Percentiles rank a stretch among this genome's conserved stretches.
Conservation (phyloP, 1,140 invertebrate species). For the Cyrtorhinus lividipennis region DNA sequence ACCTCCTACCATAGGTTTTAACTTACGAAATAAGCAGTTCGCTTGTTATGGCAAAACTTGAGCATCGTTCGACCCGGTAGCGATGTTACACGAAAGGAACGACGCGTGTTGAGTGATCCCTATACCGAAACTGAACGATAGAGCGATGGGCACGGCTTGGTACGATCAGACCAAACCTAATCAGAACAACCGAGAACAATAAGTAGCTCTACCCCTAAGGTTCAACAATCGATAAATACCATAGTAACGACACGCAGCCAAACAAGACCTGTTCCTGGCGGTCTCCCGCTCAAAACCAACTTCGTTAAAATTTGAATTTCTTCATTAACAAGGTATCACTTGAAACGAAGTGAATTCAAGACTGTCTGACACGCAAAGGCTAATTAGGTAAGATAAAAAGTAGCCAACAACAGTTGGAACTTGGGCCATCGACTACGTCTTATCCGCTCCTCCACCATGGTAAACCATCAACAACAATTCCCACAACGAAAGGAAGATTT, state of each 20-base stretch:
- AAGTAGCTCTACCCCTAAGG: neutral
- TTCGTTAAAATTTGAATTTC: neutral
- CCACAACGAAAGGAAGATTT: too few species aligned
- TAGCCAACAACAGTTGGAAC: too few species aligned
- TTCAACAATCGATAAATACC: neutral
- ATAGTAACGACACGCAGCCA: neutral
- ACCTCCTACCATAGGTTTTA: neutral
- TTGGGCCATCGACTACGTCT: too few species aligned
- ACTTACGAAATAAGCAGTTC: neutral
- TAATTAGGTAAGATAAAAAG: neutral
- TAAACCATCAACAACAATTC: neutral
- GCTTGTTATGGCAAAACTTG: neutral
- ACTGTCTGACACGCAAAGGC: neutral
- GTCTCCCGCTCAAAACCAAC: neutral
- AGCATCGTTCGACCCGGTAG: neutral
- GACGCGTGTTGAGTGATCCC: neutral
- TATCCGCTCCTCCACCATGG: neutral
- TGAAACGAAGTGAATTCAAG: neutral
- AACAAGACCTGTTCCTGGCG: neutral
- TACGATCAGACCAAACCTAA: slow-evolving; percentile 8
- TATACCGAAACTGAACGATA: neutral
- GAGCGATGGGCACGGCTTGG: neutral
- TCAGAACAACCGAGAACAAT: neutral
- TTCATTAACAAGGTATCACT: neutral
- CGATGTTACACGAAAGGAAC: too few species aligned